These are phyloP conservation scores for Girardia tigrina DNA, from an alignment of 2,888 invertebrate species.

Conservation along the genomic window DNA sequence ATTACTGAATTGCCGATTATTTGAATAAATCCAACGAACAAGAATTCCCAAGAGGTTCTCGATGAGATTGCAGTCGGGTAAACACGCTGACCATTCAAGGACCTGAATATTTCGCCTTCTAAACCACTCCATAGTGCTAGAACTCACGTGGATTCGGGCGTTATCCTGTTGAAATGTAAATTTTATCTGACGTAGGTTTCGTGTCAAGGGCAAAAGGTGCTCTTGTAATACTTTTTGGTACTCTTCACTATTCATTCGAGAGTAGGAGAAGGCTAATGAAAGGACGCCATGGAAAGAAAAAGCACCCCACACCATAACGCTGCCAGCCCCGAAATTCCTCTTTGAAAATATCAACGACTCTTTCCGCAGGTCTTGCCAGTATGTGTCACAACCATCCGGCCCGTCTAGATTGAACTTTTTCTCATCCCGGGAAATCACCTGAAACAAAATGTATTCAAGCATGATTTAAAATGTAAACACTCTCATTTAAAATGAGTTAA, in stretches of 20 bases:
- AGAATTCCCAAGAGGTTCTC: neutral
- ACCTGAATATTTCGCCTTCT: neutral
- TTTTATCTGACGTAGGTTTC: neutral
- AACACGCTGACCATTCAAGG: neutral
- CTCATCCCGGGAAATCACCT: too few species aligned
- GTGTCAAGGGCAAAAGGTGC: neutral
- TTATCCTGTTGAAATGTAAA: neutral
- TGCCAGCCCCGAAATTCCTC: too few species aligned
- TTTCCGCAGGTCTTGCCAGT: too few species aligned
- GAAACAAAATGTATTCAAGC: too few species aligned
- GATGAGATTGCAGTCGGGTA: neutral
- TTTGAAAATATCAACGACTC: too few species aligned
- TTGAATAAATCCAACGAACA: neutral
- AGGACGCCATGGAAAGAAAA: too few species aligned
- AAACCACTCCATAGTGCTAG: neutral
- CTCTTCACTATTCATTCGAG: neutral
- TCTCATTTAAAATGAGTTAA: too few species aligned
- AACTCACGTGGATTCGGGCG: neutral
- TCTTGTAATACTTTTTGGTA: neutral
- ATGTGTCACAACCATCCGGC: too few species aligned
- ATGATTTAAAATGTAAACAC: too few species aligned
- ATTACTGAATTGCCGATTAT: neutral
- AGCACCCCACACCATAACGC: too few species aligned
- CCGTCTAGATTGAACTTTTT: too few species aligned
- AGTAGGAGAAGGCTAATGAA: too few species aligned